Evolutionary conservation across 2,113 vertebrate species (phyloP).

Genomic region (Arvicanthis niloticus): DNA sequence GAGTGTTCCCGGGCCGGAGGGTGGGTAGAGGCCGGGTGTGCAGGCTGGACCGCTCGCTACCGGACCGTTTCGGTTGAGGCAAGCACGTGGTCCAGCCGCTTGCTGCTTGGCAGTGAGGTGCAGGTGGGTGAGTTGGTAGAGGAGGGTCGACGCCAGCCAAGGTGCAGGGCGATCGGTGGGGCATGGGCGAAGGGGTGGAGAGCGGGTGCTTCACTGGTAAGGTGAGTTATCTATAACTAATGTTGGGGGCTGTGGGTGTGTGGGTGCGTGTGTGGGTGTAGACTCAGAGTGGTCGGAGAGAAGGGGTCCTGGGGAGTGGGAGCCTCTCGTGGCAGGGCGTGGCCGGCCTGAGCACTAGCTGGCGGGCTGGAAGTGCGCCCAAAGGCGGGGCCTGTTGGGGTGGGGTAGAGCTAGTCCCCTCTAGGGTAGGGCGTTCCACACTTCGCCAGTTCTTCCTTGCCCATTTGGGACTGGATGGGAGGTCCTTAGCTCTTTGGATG

Average conservation of each 20-base stretch:
- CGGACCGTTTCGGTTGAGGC: background rate
- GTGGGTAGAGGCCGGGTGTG: slow-evolving; percentile 38
- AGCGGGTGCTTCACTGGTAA: background rate
- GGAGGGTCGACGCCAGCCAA: background rate
- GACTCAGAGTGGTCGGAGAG: background rate
- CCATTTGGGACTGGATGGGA: slow-evolving; percentile 12
- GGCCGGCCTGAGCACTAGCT: slow-evolving; percentile 40
- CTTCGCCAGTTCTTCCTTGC: slow-evolving; percentile 37
- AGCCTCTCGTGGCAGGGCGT: slow-evolving; percentile 66
- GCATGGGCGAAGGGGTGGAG: slow-evolving; percentile 11
- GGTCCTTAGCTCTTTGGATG: background rate
- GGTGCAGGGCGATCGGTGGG: background rate
- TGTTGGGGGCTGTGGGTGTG: background rate
- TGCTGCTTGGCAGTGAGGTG: background rate
- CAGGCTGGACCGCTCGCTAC: background rate
- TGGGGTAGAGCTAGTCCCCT: slow-evolving; percentile 21
- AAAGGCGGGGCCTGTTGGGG: slow-evolving; percentile 69
- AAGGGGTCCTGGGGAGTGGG: slow-evolving; percentile 1
- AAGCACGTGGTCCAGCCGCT: background rate
- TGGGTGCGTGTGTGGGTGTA: background rate
- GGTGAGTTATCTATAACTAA: background rate
- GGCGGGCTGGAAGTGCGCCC: slow-evolving; percentile 61
- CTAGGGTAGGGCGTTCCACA: background rate
- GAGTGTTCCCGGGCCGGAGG: slow-evolving; percentile 59
- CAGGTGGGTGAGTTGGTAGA: slow-evolving; percentile 3